Conservation (phyloP, 2,888 invertebrate species). For the Leptura quadrifasciata region DNA sequence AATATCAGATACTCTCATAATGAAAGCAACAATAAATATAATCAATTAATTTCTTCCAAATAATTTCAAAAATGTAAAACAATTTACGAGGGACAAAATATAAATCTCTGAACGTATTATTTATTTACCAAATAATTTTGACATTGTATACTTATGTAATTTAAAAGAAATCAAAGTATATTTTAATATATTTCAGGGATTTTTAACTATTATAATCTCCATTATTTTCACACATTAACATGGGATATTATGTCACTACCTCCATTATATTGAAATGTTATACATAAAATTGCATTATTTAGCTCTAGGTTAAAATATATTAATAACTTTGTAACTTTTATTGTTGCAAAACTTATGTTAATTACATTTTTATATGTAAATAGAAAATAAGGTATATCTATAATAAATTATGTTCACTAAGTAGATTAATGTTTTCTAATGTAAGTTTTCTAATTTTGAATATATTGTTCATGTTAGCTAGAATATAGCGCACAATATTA, state of each 20-base stretch:
- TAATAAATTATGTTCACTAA: too few relatives aligned
- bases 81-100: too few relatives aligned
- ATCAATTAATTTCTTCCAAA: too few relatives aligned
- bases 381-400: too few relatives aligned
- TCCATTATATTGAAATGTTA: neutral
- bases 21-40: too few relatives aligned
- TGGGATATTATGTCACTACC: neutral
- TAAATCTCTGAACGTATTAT: too few relatives aligned
- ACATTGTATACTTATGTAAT: too few relatives aligned
- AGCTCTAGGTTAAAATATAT: neutral
- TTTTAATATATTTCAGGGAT: neutral
- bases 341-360: neutral
- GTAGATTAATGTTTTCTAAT: neutral
- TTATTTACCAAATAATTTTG: too few relatives aligned
- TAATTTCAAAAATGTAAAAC: too few relatives aligned
- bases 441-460: neutral
- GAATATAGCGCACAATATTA: neutral
- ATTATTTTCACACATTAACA: neutral
- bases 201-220: neutral
- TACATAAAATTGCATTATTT: neutral
- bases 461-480: neutral
- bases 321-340: neutral
- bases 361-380: neutral
- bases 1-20: too few relatives aligned
- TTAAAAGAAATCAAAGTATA: neutral